Conservation (phyloP, 2,888 invertebrate genomes). For the Cephus spinipes region DNA sequence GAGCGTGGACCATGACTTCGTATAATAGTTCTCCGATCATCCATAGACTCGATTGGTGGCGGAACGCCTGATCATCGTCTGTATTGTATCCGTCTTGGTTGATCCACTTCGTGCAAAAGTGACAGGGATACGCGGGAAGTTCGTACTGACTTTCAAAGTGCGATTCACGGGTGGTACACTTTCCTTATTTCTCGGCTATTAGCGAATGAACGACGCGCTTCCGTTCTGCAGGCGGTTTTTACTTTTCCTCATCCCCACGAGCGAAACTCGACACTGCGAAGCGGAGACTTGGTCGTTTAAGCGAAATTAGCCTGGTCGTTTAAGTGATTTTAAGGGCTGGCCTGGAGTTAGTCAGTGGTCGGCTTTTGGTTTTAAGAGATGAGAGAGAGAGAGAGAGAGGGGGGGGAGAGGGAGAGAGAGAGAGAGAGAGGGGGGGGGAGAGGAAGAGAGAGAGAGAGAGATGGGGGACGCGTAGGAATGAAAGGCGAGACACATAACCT, state of each 20-base stretch:
- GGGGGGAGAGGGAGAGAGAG: constrained; percentile 2
- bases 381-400: not conserved
- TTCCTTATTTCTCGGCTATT: not conserved
- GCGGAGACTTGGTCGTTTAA: constrained; percentile 26
- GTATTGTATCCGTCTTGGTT: not conserved
- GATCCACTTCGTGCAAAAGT: not conserved
- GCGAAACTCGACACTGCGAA: not conserved
- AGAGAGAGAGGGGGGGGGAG: not conserved
- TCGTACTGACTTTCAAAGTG: not conserved
- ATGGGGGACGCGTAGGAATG: not conserved
- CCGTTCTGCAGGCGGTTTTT: not conserved
- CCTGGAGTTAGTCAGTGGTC: not conserved
- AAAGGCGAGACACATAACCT: not conserved
- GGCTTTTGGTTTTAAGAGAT: constrained; percentile 12
- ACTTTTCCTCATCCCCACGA: not conserved
- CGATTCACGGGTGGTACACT: not conserved
- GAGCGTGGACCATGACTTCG: not conserved
- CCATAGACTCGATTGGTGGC: not conserved
- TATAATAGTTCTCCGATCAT: not conserved
- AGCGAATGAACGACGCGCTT: not conserved
- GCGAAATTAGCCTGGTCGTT: constrained; percentile 23
- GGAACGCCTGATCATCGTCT: not conserved
- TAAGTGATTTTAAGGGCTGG: constrained; percentile 26
- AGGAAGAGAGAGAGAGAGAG: constrained; percentile 11
- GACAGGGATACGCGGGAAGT: not conserved